Percentiles rank a stretch among this genome's conserved stretches.
These are phyloP conservation scores for Scyliorhinus canicula DNA, from an alignment of 2,797 vertebrate genomes.

Conservation along the genomic window DNA sequence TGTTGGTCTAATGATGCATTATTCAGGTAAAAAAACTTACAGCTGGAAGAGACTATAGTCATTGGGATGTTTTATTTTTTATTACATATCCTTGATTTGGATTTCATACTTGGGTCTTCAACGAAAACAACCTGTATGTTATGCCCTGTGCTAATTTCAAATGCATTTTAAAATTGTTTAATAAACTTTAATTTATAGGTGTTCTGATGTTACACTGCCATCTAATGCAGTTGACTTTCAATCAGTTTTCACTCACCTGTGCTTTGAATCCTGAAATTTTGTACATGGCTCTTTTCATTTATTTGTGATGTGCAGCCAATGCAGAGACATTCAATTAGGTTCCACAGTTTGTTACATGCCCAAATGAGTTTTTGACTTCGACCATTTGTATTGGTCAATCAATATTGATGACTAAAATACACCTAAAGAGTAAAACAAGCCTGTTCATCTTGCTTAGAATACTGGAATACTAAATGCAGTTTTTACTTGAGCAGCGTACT, in stretches of 20 bases:
- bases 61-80: not conserved
- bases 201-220: conserved; percentile 14
- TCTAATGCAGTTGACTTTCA: conserved; percentile 20
- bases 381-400: not conserved
- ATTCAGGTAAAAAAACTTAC: conserved; percentile 15
- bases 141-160: conserved; percentile 7
- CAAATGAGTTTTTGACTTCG: conserved; percentile 5
- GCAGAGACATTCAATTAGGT: not conserved
- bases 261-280: conserved; percentile 11
- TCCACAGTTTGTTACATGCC: not conserved
- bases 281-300: conserved; percentile 4
- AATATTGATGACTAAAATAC: not conserved
- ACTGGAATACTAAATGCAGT: not conserved
- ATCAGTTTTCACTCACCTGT: conserved; percentile 5
- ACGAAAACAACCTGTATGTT: not conserved
- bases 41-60: not conserved
- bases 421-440: not conserved
- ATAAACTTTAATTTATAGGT: conserved; percentile 37
- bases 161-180: conserved; percentile 29
- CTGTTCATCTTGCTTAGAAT: not conserved
- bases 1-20: conserved; percentile 25
- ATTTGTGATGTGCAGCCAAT: not conserved
- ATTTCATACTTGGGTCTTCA: conserved; percentile 20
- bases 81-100: conserved; percentile 21
- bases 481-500: not conserved